Evolutionary conservation across 2,797 vertebrate species (phyloP).

Genomic region (Anabacerthia variegaticeps): DNA sequence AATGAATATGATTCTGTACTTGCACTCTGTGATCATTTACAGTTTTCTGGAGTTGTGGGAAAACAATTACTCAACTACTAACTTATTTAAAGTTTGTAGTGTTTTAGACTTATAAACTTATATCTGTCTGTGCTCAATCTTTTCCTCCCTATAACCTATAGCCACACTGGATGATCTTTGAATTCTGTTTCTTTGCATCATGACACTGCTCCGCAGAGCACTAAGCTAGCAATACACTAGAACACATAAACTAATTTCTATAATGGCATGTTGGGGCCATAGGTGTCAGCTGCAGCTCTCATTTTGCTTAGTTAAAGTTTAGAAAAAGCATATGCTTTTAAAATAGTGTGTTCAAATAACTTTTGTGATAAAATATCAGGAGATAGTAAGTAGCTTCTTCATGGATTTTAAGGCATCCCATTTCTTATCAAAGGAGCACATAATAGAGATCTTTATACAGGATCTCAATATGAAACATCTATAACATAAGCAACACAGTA

Average conservation of each 20-base stretch:
- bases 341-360: neutral
- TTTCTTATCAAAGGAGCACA: neutral
- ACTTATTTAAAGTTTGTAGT: neutral
- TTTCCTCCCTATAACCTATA: neutral
- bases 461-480: neutral
- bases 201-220: neutral
- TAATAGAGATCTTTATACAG: neutral
- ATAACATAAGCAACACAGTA: neutral
- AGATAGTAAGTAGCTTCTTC: neutral
- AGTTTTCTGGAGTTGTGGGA: neutral
- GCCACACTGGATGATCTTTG: neutral
- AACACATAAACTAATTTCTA: neutral
- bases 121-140: neutral
- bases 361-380: neutral
- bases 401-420: neutral
- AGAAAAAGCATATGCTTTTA: neutral
- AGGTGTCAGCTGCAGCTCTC: neutral
- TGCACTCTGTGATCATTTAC: neutral
- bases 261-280: fast-evolving
- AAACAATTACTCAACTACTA: neutral
- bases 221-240: neutral
- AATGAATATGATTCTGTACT: neutral
- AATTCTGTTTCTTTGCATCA: neutral
- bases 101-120: neutral
- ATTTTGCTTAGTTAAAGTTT: neutral